These are phyloP conservation scores for Geothlypis trichas DNA, from an alignment of 2,113 vertebrate genomes.

Conservation along the genomic window DNA sequence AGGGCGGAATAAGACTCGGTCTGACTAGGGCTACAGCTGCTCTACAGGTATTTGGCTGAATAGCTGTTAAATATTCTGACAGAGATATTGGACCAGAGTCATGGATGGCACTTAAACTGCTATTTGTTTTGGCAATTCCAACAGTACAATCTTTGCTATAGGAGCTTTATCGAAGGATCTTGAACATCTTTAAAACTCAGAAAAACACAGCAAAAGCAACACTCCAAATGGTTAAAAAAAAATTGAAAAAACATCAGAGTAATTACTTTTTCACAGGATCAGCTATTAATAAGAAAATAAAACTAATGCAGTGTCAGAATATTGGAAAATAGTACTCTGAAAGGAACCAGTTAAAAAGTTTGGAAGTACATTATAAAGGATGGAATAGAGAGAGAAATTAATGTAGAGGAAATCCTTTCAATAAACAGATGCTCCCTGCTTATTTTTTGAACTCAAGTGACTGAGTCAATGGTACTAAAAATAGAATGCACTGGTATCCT, in stretches of 20 bases:
- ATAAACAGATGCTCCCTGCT: constrained; percentile 57
- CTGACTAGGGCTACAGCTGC: constrained; percentile 85
- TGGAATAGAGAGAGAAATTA: constrained; percentile 7
- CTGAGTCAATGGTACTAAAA: constrained; percentile 69
- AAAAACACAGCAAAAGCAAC: background rate
- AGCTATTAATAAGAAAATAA: background rate
- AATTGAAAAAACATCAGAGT: background rate
- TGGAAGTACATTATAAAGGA: background rate
- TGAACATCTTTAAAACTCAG: background rate
- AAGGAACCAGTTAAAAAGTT: background rate
- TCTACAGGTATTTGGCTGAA: constrained; percentile 80
- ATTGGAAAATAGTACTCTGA: background rate
- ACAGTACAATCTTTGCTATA: background rate
- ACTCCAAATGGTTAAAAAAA: background rate
- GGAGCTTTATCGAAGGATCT: background rate
- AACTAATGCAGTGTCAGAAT: background rate
- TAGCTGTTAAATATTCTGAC: constrained; percentile 83
- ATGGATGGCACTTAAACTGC: constrained; percentile 26
- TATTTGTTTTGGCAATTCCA: constrained; percentile 71
- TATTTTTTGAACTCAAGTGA: constrained; percentile 57
- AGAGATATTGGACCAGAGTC: constrained; percentile 45
- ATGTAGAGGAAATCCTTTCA: constrained; percentile 50
- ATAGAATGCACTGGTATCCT: constrained; percentile 51
- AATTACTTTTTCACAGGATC: background rate
- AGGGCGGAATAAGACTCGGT: constrained; percentile 83